Conservation (phyloP, 2,888 invertebrate genomes). For the Apamea epomidion region DNA sequence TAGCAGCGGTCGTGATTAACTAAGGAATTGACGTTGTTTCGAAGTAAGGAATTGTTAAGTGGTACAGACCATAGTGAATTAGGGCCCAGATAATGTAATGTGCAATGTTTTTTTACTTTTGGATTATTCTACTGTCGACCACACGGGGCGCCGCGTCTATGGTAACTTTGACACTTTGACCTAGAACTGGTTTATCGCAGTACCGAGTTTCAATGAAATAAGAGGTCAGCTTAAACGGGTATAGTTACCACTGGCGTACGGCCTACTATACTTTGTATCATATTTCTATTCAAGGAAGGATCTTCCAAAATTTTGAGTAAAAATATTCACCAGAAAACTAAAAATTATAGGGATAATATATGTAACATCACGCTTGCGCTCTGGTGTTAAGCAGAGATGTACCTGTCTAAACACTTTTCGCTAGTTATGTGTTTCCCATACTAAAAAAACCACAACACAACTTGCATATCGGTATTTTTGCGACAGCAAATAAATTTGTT, state of each 20-base stretch:
- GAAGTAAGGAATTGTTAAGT: no score
- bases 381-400: background rate
- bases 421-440: background rate
- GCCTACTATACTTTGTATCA: background rate
- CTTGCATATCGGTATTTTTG: background rate
- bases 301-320: background rate
- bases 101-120: no score
- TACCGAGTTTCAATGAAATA: no score
- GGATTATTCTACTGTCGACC: no score
- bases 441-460: background rate
- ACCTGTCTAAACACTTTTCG: background rate
- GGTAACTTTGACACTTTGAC: no score
- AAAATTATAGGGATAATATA: background rate
- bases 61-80: no score
- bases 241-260: background rate
- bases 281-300: background rate
- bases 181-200: no score
- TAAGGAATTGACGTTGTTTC: no score
- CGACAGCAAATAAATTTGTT: background rate
- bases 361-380: background rate
- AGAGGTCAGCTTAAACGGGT: background rate
- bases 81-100: no score
- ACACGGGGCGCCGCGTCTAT: no score
- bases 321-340: background rate
- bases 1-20: no score